These are phyloP conservation scores for Lumbricus terrestris DNA, from an alignment of 2,888 invertebrate species.

Conservation along the genomic window DNA sequence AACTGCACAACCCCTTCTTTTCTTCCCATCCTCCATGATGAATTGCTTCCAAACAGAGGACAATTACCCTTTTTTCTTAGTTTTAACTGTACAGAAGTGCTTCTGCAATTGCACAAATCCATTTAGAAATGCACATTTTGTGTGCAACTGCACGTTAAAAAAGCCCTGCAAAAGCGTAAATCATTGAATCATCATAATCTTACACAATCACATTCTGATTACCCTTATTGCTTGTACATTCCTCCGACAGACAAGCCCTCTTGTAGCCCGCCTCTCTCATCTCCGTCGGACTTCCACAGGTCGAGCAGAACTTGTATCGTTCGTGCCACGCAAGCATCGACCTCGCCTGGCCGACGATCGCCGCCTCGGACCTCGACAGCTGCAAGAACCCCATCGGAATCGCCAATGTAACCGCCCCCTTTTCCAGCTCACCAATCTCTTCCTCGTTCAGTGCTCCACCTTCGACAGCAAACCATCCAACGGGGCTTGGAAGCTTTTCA, in stretches of 20 bases:
- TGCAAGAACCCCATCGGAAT: slow-evolving; percentile 38
- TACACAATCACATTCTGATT: neutral
- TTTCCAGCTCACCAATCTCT: slow-evolving; percentile 27
- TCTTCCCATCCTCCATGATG: too few species aligned
- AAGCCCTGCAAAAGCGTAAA: too few species aligned
- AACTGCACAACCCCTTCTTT: too few species aligned
- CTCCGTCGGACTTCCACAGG: slow-evolving; percentile 55
- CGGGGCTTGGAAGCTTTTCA: neutral
- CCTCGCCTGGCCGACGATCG: slow-evolving; percentile 56
- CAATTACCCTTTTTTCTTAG: too few species aligned
- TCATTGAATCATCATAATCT: neutral
- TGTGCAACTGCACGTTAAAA: too few species aligned
- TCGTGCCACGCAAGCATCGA: slow-evolving; percentile 60
- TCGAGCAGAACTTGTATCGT: slow-evolving; percentile 59
- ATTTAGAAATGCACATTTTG: too few species aligned
- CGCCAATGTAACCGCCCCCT: slow-evolving; percentile 34
- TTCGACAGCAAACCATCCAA: slow-evolving; percentile 53
- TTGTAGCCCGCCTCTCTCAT: slow-evolving; percentile 55
- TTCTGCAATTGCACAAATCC: too few species aligned
- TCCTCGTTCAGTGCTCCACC: slow-evolving; percentile 36
- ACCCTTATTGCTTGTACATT: slow-evolving; percentile 54
- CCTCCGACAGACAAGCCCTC: slow-evolving; percentile 46
- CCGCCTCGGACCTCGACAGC: slow-evolving; percentile 49
- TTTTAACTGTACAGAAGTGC: too few species aligned
- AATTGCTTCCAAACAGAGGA: too few species aligned